Evolutionary conservation across 2,797 vertebrate species (phyloP).

Genomic region (Myripristis jacobus): DNA sequence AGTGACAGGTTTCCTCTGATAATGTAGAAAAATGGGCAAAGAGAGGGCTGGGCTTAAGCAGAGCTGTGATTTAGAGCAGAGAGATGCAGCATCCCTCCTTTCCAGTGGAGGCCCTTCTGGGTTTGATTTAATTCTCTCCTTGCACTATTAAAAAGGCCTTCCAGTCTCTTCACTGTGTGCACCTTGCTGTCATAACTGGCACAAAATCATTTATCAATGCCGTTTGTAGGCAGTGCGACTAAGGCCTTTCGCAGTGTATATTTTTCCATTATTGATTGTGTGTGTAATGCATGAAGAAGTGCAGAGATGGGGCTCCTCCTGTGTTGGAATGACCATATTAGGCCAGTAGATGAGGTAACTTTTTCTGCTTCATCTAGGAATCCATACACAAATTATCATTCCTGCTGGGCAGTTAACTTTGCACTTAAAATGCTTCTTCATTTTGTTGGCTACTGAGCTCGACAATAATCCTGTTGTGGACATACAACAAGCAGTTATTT

Average conservation of each 20-base stretch:
- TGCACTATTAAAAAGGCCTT: slow-evolving; percentile 85
- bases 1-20: slow-evolving; percentile 82
- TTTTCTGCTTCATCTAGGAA: slow-evolving; percentile 60
- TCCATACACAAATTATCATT: slow-evolving; percentile 59
- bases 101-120: slow-evolving; percentile 82
- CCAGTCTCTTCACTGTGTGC: slow-evolving; percentile 80
- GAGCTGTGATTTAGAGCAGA: slow-evolving; percentile 81
- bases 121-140: slow-evolving; percentile 85
- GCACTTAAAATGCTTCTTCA: slow-evolving; percentile 59
- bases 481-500: slow-evolving; percentile 69
- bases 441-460: slow-evolving; percentile 42
- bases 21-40: slow-evolving; percentile 83
- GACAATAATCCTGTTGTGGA: slow-evolving; percentile 58
- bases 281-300: slow-evolving; percentile 77
- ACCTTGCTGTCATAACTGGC: slow-evolving; percentile 86
- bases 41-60: slow-evolving; percentile 76
- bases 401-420: slow-evolving; percentile 52
- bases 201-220: slow-evolving; percentile 87
- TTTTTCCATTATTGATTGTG: slow-evolving; percentile 85
- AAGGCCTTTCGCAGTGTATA: slow-evolving; percentile 78
- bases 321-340: slow-evolving; percentile 78
- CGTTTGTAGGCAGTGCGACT: slow-evolving; percentile 72
- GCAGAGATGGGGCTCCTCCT: slow-evolving; percentile 75
- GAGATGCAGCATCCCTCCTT: slow-evolving; percentile 79
- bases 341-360: slow-evolving; percentile 62